Evolutionary conservation across 2,797 vertebrate species (phyloP).

Genomic region (Platyrinchus mystaceus): DNA sequence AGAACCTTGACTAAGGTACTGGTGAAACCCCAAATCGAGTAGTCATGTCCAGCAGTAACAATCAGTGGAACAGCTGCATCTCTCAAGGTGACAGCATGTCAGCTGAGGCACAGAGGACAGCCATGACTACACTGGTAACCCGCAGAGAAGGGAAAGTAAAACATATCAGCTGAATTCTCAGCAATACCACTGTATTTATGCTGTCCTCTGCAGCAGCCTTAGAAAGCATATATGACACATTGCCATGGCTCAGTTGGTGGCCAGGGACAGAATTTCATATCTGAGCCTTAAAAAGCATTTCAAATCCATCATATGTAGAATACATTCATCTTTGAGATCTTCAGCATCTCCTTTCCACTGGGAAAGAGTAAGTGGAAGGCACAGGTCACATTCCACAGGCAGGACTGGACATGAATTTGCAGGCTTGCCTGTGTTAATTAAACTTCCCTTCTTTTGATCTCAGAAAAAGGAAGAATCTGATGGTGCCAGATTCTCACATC

Average conservation of each 20-base stretch:
- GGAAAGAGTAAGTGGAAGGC: neutral
- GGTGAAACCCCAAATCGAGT: neutral
- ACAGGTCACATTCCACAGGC: neutral
- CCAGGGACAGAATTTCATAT: neutral
- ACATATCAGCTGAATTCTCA: neutral
- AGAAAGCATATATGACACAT: neutral
- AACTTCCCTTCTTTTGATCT: neutral
- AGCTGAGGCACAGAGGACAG: neutral
- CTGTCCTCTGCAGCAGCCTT: neutral
- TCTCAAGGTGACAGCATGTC: neutral
- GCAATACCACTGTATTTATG: neutral
- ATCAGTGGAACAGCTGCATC: neutral
- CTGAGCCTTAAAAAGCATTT: neutral
- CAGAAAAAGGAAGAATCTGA: neutral
- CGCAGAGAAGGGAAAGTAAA: neutral
- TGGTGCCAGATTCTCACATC: neutral
- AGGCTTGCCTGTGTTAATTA: neutral
- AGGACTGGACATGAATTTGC: neutral
- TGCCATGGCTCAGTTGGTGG: neutral
- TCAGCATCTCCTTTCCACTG: neutral
- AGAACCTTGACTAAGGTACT: neutral
- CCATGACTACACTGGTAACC: neutral
- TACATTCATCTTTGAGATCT: neutral
- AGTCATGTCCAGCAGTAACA: neutral
- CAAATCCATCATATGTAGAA: neutral